Base-by-base conservation (phyloP, 2,113 vertebrate genomes). In the Labeo rohita region DNA sequence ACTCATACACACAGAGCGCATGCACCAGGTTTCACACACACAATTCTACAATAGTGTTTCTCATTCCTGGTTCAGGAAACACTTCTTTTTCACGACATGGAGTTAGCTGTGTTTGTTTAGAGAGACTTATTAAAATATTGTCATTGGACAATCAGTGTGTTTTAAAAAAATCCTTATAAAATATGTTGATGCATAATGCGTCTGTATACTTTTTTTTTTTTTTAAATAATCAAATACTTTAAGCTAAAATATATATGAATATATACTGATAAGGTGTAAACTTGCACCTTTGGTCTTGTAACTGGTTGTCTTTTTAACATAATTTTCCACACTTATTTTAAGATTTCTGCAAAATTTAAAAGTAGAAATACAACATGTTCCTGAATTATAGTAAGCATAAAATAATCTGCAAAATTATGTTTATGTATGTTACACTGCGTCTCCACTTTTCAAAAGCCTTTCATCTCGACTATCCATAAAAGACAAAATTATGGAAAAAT, bases 11-110 rank as follows among this genome's bases (percentile, higher is more conserved):
- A 84, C 72, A 84, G 36, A 61, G 73, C 78, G 89, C 91, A 85
- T 89, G 92, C 92, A 90, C 90, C 85, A 86, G 87, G 85, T 86
- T 87, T 80, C 76, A 61, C 68, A 18, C 54, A 84, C 34, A 68
- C 12, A 52, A 39, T 39, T 28, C 54, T 66, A 66, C 11, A 28
- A 68, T 8, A 39, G 15, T 39, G 66, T 18, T 39, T 70, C 2
- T 70, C 68, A 21, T 15, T 43, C 36, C 8, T 21, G 68, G 36
- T 18, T 28, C 66, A 70, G 15, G 15, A 70, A 70, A 36, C 36
- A 15, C 34, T 4, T 36, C 66, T 28, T 28, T 28, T 28, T 28
- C 28, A 28, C 28, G 28, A 28, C 28, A 28, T 28, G 28, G 18
- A 59, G 8, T 39, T 10, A 43, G 68, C 1, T 43, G 16, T 0